Evolutionary conservation across 1,140 invertebrate species (phyloP).

Genomic region (Drosophila asahinai): DNA sequence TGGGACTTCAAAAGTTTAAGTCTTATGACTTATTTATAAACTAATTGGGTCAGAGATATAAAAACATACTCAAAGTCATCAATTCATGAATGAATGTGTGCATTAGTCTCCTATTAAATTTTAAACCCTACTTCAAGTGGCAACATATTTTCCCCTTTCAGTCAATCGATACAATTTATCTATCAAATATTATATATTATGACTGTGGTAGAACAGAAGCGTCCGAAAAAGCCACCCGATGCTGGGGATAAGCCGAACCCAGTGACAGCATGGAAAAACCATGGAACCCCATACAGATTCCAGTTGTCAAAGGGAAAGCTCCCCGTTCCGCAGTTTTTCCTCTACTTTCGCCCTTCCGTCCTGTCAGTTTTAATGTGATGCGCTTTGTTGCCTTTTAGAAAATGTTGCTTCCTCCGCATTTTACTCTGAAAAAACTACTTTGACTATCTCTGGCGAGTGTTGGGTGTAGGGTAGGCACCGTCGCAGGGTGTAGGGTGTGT

Average conservation of each 20-base stretch:
- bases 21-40: too few species aligned
- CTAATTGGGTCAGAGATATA: neutral
- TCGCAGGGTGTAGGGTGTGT: slow-evolving; percentile 1
- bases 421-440: slow-evolving; percentile 34
- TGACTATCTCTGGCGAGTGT: slow-evolving; percentile 14
- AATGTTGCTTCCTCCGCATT: slow-evolving; percentile 57
- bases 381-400: slow-evolving; percentile 76
- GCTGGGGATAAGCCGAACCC: slow-evolving; percentile 15
- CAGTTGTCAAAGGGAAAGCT: slow-evolving; percentile 31
- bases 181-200: slow-evolving; percentile 29
- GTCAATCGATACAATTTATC: slow-evolving; percentile 2
- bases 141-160: neutral
- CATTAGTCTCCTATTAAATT: neutral
- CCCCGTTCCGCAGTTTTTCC: slow-evolving; percentile 5
- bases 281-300: slow-evolving; percentile 18
- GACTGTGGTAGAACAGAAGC: slow-evolving; percentile 3
- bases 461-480: neutral
- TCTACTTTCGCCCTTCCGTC: slow-evolving; percentile 18
- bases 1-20: too few species aligned
- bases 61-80: neutral
- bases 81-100: neutral
- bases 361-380: slow-evolving; percentile 72
- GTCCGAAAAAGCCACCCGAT: slow-evolving; percentile 4
- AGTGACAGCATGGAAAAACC: slow-evolving; percentile 12
- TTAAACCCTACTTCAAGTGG: neutral